Base-by-base conservation (phyloP, 2,113 vertebrate species). In the Axis porcinus region DNA sequence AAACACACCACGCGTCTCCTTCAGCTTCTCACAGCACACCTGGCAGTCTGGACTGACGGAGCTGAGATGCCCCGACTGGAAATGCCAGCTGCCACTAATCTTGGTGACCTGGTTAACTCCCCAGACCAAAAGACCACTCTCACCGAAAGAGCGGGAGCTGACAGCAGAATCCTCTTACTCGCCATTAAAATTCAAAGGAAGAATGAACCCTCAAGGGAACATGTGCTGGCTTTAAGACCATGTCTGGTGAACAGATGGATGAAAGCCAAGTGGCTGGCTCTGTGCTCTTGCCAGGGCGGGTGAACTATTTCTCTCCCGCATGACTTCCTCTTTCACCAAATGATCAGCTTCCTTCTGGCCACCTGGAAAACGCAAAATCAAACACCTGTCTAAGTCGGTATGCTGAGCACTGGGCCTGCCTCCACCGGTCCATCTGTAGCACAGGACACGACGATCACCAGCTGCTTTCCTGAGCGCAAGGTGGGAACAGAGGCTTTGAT, bases 331-430 rank as follows among this genome's bases (percentile, higher is more conserved):
- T 81, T 86, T 97, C 84, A 70, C 86, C 79, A 81, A 97, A 97
- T 93, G 97, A 98, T 98, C 96, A 79, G 96, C 85, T 95, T 98
- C 97, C 97, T 98, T 95, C 97, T 98, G 97, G 97, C 97, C 97
- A 96, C 98, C 97, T 98, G 98, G 98, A 92, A 98, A 98, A 97
- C 21, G 54, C 87, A 95, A 97, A 98, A 74, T 98, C 97, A 98
- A 98, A 98, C 98, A 99, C 99, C 98, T 99, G 99, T 98, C 98
- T 98, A 97, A 96, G 98, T 97, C 95, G 98, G 98, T 95, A 81
- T 96, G 94, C 96, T 89, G 98, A 98, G 96, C 98, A 96, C 86
- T 98, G 97, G 96, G 97, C 83, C 97, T 98, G 98, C 98, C 93
- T 40, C 97, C 97, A 89, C 96, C 2, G 92, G 98, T 98, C 98